Conservation (phyloP, 1,140 invertebrate genomes). For the Drosophila lini region DNA sequence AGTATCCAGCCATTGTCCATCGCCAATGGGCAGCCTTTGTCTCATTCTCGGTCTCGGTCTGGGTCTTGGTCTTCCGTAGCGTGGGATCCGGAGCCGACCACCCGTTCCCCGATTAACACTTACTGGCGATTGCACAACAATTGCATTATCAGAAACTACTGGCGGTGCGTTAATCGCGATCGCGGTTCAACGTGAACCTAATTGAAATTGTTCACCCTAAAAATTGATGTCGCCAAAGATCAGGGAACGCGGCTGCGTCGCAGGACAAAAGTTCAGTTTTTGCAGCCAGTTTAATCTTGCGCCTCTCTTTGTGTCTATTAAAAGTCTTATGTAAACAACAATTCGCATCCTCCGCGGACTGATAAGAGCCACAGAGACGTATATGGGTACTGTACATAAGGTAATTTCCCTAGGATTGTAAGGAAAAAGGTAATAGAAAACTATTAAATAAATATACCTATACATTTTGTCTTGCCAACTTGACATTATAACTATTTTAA, state of each 20-base stretch:
- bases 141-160: slow-evolving; percentile 55
- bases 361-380: slow-evolving; percentile 33
- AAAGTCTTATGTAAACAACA: slow-evolving; percentile 35
- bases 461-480: too few relatives aligned
- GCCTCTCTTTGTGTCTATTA: background rate
- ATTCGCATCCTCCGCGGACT: slow-evolving; percentile 24
- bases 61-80: slow-evolving; percentile 9
- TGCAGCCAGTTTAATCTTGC: slow-evolving; percentile 35
- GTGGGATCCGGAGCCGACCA: slow-evolving; percentile 20
- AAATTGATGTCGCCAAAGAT: slow-evolving; percentile 63
- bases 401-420: background rate
- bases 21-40: slow-evolving; percentile 39
- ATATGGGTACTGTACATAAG: background rate
- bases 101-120: slow-evolving; percentile 15
- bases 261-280: slow-evolving; percentile 59
- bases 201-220: slow-evolving; percentile 67
- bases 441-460: too few relatives aligned
- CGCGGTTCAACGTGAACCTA: slow-evolving; percentile 62
- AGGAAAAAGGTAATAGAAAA: too few relatives aligned
- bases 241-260: slow-evolving; percentile 40
- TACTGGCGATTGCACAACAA: slow-evolving; percentile 43
- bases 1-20: slow-evolving; percentile 57
- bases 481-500: too few relatives aligned
- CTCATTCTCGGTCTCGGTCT: slow-evolving; percentile 1
- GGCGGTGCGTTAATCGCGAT: slow-evolving; percentile 50